Evolutionary conservation across 2,797 vertebrate species (phyloP), one percentile per base, ranked within the genome.

Genomic region (Enteromius viviparus): DNA sequence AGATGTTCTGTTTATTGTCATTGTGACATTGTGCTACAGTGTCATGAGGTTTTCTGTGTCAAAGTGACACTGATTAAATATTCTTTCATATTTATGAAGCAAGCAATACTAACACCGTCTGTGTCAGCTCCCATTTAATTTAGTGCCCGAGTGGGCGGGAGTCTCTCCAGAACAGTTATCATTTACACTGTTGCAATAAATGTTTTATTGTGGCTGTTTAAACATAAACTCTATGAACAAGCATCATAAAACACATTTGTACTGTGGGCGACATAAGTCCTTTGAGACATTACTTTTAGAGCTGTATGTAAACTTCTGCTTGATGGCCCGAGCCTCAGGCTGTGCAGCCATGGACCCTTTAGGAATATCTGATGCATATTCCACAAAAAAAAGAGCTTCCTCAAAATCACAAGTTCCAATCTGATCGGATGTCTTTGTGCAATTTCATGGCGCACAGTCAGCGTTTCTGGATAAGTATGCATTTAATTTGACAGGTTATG

Each of bases 201-300:
- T 80, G 45, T 66, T 78, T 78, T 68, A 37, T 51, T 66, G 49
- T 70, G n/a, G 6, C 15, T 45, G 51, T 58, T 69, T 69, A 45
- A 80, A 32, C 15, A 49, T 7, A 51, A 79, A 69, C 34, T 55
- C 65, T 26, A 17, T 37, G 29, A 37, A 53, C 21, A 26, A 26
- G 64, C 42, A 68, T 53, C 47, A 79, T 68, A 53, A 78, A 78
- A 40, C 77, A 40, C 47, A 76, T 76, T 29, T n/a, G 40, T 64
- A 40, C 23, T 53, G 47, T 53, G 45, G 64, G 42, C 1, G 10
- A 53, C n/a, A 51, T 69, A 42, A 74, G 65, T 40, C 49, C 21
- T 23, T 37, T 19, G 32, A 68, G 29, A 19, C 29, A n/a, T 53
- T 34, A 69, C 19, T 37, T 68, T 55, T 7, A 23, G 29, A 65